A percentile compares a stretch with the other conserved stretches of the same genome.
phyloP scores from a whole-genome alignment of 1,140 invertebrate species.

The Leptopilina clavipes region DNA sequence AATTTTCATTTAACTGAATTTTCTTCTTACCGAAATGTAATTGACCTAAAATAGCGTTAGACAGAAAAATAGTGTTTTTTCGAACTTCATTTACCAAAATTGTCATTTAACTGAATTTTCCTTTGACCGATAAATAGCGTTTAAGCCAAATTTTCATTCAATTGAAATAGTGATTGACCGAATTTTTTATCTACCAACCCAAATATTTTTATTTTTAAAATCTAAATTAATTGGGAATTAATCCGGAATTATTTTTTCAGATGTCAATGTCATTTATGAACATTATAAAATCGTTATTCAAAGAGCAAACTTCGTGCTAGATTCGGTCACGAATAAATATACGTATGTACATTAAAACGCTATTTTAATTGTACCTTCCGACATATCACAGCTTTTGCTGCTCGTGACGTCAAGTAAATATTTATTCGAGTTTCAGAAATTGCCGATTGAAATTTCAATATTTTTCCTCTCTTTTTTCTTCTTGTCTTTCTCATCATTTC shows the following conservation, averaged over 20 bases:
- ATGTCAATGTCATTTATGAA: background rate
- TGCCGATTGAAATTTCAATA: background rate
- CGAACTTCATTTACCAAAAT: too few species aligned
- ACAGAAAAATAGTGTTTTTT: too few species aligned
- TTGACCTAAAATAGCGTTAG: too few species aligned
- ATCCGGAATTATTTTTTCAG: background rate
- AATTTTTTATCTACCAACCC: too few species aligned
- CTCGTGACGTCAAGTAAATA: slow-evolving; percentile 12
- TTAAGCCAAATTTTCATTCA: too few species aligned
- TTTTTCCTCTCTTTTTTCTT: background rate
- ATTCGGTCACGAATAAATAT: background rate
- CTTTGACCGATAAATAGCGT: too few species aligned
- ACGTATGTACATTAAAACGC: background rate
- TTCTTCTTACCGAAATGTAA: too few species aligned
- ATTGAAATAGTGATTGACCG: too few species aligned
- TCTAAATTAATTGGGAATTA: too few species aligned
- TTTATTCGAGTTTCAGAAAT: background rate
- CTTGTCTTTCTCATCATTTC: too few species aligned
- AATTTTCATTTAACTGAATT: too few species aligned
- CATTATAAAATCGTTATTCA: background rate
- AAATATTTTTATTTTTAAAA: background rate
- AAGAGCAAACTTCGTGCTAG: background rate
- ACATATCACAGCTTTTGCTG: background rate
- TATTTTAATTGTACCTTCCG: slow-evolving; percentile 21
- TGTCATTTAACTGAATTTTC: too few species aligned